Evolutionary conservation across 2,888 invertebrate genomes (phyloP).

Genomic region (Parochlus steinenii): DNA sequence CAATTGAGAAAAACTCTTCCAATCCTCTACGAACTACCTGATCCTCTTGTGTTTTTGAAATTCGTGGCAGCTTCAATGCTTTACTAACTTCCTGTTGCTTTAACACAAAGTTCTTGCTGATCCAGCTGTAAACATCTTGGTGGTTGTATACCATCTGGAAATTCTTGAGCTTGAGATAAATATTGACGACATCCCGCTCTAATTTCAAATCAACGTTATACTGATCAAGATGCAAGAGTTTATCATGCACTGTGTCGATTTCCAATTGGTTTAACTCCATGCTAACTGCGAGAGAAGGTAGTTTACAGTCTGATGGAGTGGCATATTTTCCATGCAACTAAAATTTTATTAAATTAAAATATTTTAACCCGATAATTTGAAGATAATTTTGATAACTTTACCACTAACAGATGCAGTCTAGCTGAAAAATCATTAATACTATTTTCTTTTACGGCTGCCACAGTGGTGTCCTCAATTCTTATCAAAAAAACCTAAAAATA

Average conservation of each 20-base stretch:
- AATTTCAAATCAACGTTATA: conserved; percentile 39
- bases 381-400: conserved; percentile 20
- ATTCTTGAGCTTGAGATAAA: conserved; percentile 51
- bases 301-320: conserved; percentile 25
- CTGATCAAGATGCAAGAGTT: conserved; percentile 36
- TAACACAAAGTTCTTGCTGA: conserved; percentile 37
- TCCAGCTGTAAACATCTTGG: conserved; percentile 39
- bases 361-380: conserved; percentile 3
- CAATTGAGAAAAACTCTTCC: conserved; percentile 25
- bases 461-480: conserved; percentile 52
- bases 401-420: conserved; percentile 45
- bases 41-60: conserved; percentile 11
- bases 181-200: conserved; percentile 43
- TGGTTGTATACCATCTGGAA: conserved; percentile 52
- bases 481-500: conserved; percentile 49
- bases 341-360: conserved; percentile 9
- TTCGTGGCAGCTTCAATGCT: not conserved
- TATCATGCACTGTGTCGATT: conserved; percentile 40
- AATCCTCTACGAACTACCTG: not conserved
- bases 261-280: conserved; percentile 45
- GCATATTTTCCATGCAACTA: conserved; percentile 29
- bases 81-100: conserved; percentile 16
- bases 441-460: conserved; percentile 50
- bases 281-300: conserved; percentile 44
- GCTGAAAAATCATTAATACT: conserved; percentile 54